Evolutionary conservation across 1,140 invertebrate genomes (phyloP).

Genomic region (Ceratina calcarata): DNA sequence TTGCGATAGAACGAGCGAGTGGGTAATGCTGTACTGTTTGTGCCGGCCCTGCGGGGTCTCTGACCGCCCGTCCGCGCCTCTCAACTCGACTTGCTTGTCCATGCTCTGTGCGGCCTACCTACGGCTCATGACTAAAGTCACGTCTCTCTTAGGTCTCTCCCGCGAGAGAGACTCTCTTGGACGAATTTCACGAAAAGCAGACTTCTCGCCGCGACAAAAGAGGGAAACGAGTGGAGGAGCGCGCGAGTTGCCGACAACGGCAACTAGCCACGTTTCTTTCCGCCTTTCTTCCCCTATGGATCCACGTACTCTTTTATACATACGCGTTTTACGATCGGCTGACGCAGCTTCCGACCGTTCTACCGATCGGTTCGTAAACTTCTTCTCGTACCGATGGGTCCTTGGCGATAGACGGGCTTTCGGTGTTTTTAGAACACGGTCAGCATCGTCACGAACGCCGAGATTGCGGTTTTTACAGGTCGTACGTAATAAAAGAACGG

Average conservation of each 20-base stretch:
- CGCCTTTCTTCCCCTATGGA: slow-evolving; percentile 7
- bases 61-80: slow-evolving; percentile 80
- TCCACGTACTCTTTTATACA: slow-evolving; percentile 8
- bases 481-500: not conserved
- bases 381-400: not conserved
- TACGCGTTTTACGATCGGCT: slow-evolving; percentile 21
- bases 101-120: slow-evolving; percentile 69
- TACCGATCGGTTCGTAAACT: not conserved
- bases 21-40: slow-evolving; percentile 80
- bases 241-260: too few species aligned
- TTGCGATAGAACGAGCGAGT: slow-evolving; percentile 78
- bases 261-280: slow-evolving; percentile 5
- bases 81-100: slow-evolving; percentile 78
- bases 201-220: slow-evolving; percentile 28
- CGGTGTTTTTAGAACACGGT: not conserved
- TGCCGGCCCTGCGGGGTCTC: slow-evolving; percentile 80
- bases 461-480: not conserved
- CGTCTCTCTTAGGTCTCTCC: slow-evolving; percentile 52
- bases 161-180: slow-evolving; percentile 34
- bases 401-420: not conserved
- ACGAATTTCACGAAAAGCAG: slow-evolving; percentile 62
- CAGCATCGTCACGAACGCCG: too few species aligned
- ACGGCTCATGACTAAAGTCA: slow-evolving; percentile 69
- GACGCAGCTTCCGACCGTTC: slow-evolving; percentile 10
- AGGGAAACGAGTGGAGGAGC: slow-evolving; percentile 15